Evolutionary conservation across 2,113 vertebrate genomes (phyloP), one percentile per base, ranked within the genome.

Genomic region (Electrona antarctica): DNA sequence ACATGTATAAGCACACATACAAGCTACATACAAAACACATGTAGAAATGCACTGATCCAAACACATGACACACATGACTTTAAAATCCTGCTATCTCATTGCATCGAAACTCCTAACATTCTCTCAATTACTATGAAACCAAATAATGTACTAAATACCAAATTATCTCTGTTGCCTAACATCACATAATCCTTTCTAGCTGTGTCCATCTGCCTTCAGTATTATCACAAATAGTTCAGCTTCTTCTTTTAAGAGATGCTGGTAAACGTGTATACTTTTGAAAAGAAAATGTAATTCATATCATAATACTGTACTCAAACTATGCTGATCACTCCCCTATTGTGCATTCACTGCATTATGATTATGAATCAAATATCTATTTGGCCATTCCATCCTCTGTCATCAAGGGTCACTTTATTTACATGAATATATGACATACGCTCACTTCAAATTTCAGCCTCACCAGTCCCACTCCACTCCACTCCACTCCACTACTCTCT

Each of bases 11-110:
- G 61, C 75, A 7, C 15, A 82, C 65, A 82, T 64, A 60, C 71
- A 87, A 79, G 69, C 57, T 29, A 85, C 79, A 86, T 76, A 76
- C 79, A 89, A 76, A 88, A 87, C 87, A 89, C 85, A 91, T 91
- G 89, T 90, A 88, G 89, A 91, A 90, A 92, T 92, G 89, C 90
- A 92, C 90, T 87, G 85, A 50, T 83, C 90, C 85, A 71, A 76
- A 90, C 79, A 88, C 80, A 82, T 88, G 84, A 91, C 90, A 77
- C 64, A 90, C 83, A 88, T 75, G 64, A 80, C 83, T 85, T 75
- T 84, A 79, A 74, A 76, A 58, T 67, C 69, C 87, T 89, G 59
- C 47, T 7, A 69, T 88, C 52, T 70, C n/a, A 21, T 55, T 72
- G 47, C 64, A 50, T 54, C 68, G 51, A 72, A 57, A 67, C 56